Evolutionary conservation across 1,140 invertebrate species (phyloP).

Genomic region (Drosophila suzukii): DNA sequence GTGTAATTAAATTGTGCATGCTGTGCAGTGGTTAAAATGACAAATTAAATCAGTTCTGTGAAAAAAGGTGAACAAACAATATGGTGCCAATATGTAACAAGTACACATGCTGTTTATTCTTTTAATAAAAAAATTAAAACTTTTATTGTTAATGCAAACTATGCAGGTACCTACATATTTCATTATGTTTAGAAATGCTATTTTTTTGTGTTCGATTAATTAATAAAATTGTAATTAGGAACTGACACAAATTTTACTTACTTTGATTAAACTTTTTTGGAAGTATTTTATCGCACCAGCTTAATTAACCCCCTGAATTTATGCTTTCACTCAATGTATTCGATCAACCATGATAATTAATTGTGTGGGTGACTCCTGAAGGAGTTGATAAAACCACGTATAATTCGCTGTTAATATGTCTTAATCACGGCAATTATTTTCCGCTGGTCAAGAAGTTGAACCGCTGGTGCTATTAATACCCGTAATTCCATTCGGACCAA

Average conservation of each 20-base stretch:
- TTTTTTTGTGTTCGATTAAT: too few relatives aligned
- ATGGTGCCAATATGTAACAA: background rate
- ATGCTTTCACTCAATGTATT: too few relatives aligned
- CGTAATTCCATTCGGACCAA: constrained; percentile 2
- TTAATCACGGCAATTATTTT: constrained; percentile 40
- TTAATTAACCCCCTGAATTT: too few relatives aligned
- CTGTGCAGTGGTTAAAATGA: background rate
- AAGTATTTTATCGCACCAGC: too few relatives aligned
- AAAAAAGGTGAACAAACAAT: background rate
- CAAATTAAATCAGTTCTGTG: background rate
- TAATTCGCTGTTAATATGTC: constrained; percentile 23
- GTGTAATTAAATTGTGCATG: background rate
- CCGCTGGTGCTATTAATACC: constrained; percentile 7
- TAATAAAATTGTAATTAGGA: too few relatives aligned
- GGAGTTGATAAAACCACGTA: background rate
- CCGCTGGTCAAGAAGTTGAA: constrained; percentile 14
- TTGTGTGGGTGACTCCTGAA: constrained; percentile 1
- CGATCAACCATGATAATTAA: constrained; percentile 7
- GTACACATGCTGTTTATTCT: background rate
- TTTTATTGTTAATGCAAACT: too few relatives aligned
- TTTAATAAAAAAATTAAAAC: too few relatives aligned
- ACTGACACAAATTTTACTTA: too few relatives aligned
- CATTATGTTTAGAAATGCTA: too few relatives aligned
- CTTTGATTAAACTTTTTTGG: too few relatives aligned
- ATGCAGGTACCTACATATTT: too few relatives aligned